These are phyloP conservation scores for Nymphicus hollandicus DNA, from an alignment of 2,113 vertebrate species.

Conservation along the genomic window DNA sequence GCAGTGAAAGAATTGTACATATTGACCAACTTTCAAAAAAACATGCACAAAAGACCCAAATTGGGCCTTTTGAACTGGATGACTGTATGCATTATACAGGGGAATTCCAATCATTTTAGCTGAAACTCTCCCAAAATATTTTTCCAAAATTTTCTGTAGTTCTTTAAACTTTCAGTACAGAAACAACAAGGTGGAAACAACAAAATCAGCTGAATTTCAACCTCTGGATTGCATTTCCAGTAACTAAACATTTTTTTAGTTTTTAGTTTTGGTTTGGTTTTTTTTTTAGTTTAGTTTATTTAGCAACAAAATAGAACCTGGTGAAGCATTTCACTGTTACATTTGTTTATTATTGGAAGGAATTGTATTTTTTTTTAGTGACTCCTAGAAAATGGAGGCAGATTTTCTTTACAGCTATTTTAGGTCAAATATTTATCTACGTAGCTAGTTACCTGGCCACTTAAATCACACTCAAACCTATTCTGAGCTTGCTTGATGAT, in stretches of 20 bases:
- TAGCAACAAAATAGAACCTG: background rate
- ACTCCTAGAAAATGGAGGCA: background rate
- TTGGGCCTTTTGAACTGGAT: background rate
- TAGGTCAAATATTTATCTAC: background rate
- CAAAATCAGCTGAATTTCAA: background rate
- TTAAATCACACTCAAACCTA: background rate
- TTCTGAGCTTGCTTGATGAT: background rate
- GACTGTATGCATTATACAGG: background rate
- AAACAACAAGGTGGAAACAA: background rate
- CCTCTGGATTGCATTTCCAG: background rate
- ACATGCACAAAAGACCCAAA: background rate
- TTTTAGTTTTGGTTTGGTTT: background rate
- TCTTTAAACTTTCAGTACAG: background rate
- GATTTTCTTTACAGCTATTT: background rate
- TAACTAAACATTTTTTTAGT: background rate
- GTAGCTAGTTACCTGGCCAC: background rate
- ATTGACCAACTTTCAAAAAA: background rate
- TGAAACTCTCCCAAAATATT: background rate
- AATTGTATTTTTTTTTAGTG: background rate
- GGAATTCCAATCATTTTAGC: background rate
- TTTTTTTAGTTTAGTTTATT: background rate
- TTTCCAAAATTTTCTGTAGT: background rate
- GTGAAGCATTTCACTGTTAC: background rate
- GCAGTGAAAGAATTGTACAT: background rate
- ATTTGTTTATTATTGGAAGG: background rate